Evolutionary conservation across 2,797 vertebrate species (phyloP), one percentile per base, ranked within the genome.

Genomic region (Chiroxiphia lanceolata): DNA sequence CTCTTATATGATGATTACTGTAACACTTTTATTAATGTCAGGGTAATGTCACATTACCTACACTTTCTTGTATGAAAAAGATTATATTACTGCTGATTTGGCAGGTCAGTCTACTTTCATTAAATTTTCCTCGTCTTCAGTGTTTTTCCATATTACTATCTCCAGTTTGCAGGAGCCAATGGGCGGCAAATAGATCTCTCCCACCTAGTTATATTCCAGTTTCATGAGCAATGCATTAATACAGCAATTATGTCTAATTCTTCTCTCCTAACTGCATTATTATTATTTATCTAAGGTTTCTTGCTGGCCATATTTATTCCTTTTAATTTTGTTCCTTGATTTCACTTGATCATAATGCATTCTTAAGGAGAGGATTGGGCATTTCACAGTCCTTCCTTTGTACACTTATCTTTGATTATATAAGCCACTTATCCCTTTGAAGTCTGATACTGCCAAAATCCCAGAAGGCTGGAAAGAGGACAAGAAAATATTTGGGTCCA

Each of bases 281-380:
- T 95, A 75, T 91, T 94, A 91, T 93, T 96, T 95, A 94, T 88
- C 83, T 91, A 93, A 90, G 33, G 45, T 86, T 95, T 90, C 91
- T 91, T 76, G 45, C 60, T 78, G 33, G 27, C 34, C 3, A 0
- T 77, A 92, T 94, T 92, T 89, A 87, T 93, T 90, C 40, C 50
- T 77, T 68, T 86, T 84, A 86, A 82, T 91, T 95, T 92, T 71
- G 9, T 57, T 86, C n/a, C 51, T 64, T 84, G 70, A 47, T 53
- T 79, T 96, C 5, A 2, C 29, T 96, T 94, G 64, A 75, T 77
- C 33, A 44, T 40, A 82, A 45, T 42, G 9, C 36, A 64, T 84
- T 89, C 56, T 87, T 89, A 82, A 90, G 45, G 48, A 89, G 48
- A 50, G 0, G 1, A 84, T 8, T 56, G 44, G 54, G n/a, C 34